Base-by-base conservation (phyloP, 2,888 invertebrate species). In the Meghimatium bilineatum region DNA sequence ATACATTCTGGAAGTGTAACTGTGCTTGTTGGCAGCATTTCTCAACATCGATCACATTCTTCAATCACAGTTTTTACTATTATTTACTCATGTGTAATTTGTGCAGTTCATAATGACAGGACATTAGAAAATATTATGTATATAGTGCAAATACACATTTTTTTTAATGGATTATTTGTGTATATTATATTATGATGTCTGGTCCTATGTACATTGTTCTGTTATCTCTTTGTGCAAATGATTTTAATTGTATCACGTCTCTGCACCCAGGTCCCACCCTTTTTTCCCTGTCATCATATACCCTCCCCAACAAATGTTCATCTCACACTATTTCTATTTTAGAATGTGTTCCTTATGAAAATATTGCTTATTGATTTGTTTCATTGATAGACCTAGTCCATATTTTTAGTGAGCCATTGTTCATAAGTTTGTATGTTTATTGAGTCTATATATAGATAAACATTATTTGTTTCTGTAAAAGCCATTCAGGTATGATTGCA, bases 91-190 rank as follows among this genome's bases (percentile, higher is more conserved):
- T 44, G 44, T 71, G 36, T 49, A 12, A 44, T 72, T n/a, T 29
- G 17, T 72, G 49, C 72, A 72, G 72, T 72, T 72, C 72, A 72
- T 8, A 72, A 44, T 44, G 72, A 49, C 14, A 20, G 49, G 49
- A 72, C 72, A 29, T 72, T 72, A 72, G 8, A 49, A n/a, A 72
- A 72, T 72, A 29, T n/a, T 72, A 23, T 72, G 72, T 72, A 72
- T n/a, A 72, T 72, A 72, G n/a, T 49, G 44, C 14, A 72, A n/a
- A 72, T 72, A 72, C n/a, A 44, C 23, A 23, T 56, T 17, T 56
- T 12, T 56, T 56, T 56, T 56, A 2, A 8, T 14, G 20, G 3
- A 3, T 56, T 3, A 14, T 56, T 56, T 56, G 3, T 12, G 3
- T 56, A 17, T 20, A 17, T 23, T 23, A 23, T 56, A 14, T 56